Conservation (phyloP, 2,888 invertebrate species). For the Carabus problematicus region DNA sequence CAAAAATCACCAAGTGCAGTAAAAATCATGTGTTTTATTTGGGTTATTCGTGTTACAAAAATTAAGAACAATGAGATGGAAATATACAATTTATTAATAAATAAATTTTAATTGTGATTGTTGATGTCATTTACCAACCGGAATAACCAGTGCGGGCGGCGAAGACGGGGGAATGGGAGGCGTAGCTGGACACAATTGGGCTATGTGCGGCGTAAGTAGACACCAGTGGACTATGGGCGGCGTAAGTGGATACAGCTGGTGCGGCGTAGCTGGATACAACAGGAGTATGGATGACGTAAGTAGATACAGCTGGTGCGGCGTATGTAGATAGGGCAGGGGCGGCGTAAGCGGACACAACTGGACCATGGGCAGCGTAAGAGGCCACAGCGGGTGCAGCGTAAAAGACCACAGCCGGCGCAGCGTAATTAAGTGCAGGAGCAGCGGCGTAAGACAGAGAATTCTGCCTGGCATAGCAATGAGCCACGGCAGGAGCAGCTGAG, state of each 20-base stretch:
- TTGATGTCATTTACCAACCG: too few species aligned
- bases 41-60: too few species aligned
- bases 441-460: slow-evolving; percentile 50
- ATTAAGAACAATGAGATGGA: too few species aligned
- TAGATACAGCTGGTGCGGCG: too few species aligned
- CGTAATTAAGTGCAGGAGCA: slow-evolving; percentile 51
- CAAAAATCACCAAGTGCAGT: too few species aligned
- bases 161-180: slow-evolving; percentile 50
- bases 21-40: too few species aligned
- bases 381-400: slow-evolving; percentile 47
- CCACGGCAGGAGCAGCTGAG: too few species aligned
- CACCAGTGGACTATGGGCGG: slow-evolving; percentile 46
- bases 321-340: slow-evolving; percentile 56
- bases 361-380: slow-evolving; percentile 49
- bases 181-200: too few species aligned
- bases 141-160: slow-evolving; percentile 48
- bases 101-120: too few species aligned
- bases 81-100: too few species aligned
- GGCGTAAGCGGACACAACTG: too few species aligned
- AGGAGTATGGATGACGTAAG: slow-evolving; percentile 40
- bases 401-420: slow-evolving; percentile 49
- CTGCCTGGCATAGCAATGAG: slow-evolving; percentile 47
- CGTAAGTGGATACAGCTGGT: slow-evolving; percentile 54
- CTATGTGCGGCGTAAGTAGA: too few species aligned
- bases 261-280: slow-evolving; percentile 51